Evolutionary conservation across 2,797 vertebrate species (phyloP).

Genomic region (Scolopax rusticola): DNA sequence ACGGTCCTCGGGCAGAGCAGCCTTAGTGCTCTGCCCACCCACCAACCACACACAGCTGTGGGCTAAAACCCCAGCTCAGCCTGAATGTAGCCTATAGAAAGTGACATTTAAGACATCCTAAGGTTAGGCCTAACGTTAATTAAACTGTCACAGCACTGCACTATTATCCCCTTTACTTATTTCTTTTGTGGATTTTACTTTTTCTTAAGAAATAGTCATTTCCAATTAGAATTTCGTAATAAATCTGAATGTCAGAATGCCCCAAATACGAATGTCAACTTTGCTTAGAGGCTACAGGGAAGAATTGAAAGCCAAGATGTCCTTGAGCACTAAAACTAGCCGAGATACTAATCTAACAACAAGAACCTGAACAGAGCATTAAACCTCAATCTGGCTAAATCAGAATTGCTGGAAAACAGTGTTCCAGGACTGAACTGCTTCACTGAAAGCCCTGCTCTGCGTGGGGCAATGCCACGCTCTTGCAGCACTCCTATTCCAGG

Average conservation of each 20-base stretch:
- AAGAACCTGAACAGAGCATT: background rate
- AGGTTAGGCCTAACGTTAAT: conserved; percentile 61
- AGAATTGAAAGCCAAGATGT: background rate
- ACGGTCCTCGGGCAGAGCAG: background rate
- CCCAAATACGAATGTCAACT: conserved; percentile 51
- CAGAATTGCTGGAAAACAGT: background rate
- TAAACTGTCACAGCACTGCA: conserved; percentile 6
- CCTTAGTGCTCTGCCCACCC: conserved; percentile 4
- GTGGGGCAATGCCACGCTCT: accelerated
- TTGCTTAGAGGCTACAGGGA: conserved; percentile 43
- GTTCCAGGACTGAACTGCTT: background rate
- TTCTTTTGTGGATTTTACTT: conserved; percentile 14
- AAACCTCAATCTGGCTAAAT: background rate
- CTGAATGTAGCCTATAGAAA: background rate
- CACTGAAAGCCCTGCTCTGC: background rate
- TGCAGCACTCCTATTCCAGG: background rate
- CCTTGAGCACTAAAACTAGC: conserved; percentile 16
- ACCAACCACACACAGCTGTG: background rate
- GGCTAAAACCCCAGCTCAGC: conserved; percentile 33
- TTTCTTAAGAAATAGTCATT: conserved; percentile 39
- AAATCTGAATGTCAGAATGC: conserved; percentile 57
- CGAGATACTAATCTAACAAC: background rate
- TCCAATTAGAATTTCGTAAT: conserved; percentile 15
- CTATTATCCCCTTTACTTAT: background rate
- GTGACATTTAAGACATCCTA: conserved; percentile 5